Evolutionary conservation across 2,797 vertebrate species (phyloP), one percentile per base, ranked within the genome.

Genomic region (Acrossocheilus fasciatus): DNA sequence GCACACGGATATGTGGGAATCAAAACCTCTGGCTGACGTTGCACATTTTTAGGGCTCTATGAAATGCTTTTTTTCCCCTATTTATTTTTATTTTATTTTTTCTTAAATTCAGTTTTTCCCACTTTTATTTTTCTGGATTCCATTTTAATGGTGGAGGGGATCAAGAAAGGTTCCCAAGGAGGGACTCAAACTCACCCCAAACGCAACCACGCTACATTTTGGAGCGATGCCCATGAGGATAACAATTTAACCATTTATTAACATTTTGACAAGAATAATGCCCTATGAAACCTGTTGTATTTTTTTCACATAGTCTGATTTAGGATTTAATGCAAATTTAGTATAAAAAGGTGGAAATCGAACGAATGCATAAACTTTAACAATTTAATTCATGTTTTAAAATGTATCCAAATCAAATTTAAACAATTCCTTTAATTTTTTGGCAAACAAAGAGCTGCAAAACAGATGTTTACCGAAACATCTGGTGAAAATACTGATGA

Each of bases 21-120:
- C 52, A 78, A 78, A 78, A n/a, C 30, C 20, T 78, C 36, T 41
- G 52, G 34, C 36, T 62, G 23, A 18, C 8, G 7, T 9, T 62
- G 36, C 20, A 14, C 23, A 26, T 26, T 26, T 78, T 41, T 41
- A 43, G 10, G 7, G 50, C 36, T 39, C 36, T 17, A 15, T n/a
- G n/a, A 14, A 23, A 59, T 39, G 0, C 12, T 1, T 15, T 64
- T 66, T 34, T 34, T 3, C 23, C 3, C 9, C 54, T 23, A 7
- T 6, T 76, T 23, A 1, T 9, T n/a, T 30, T 3, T 0, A 4
- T 18, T 45, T 9, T 4, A 0, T 9, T n/a, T 77, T 23, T 52
- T 34, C 4, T 6, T 34, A 18, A 75, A 52, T 47, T 17, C 3
- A 0, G 14, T 10, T 74, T 30, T 50, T 10, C 20, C 20, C 54